Conservation (phyloP, 2,797 vertebrate species). For the Characodon lateralis region DNA sequence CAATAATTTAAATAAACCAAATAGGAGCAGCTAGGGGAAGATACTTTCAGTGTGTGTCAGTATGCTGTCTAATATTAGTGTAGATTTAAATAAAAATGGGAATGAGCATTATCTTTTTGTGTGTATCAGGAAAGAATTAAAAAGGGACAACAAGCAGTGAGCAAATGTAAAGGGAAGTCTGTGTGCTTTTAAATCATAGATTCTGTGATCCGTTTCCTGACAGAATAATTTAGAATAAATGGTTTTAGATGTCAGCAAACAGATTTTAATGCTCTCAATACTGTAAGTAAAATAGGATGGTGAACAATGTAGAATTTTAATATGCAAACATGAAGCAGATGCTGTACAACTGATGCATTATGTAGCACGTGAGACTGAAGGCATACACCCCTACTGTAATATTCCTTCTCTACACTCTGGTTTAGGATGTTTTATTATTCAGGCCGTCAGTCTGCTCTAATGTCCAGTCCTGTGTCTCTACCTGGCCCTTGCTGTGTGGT, state of each 20-base stretch:
- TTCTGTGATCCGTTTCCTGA: conserved; percentile 15
- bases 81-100: background rate
- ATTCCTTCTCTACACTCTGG: conserved; percentile 3
- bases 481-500: conserved; percentile 85
- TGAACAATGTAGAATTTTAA: conserved; percentile 10
- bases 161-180: background rate
- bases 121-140: background rate
- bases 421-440: conserved; percentile 1
- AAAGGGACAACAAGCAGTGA: background rate
- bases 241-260: conserved; percentile 11
- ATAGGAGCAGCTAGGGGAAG: conserved; percentile 18
- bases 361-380: conserved; percentile 21
- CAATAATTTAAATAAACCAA: conserved; percentile 71
- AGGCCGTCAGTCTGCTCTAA: background rate
- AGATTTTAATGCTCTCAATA: background rate
- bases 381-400: conserved; percentile 3
- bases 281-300: background rate
- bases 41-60: background rate
- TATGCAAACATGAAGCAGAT: conserved; percentile 31
- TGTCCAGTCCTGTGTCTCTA: conserved; percentile 53
- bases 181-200: conserved; percentile 2
- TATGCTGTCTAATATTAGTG: background rate
- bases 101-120: background rate
- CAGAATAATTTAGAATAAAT: conserved; percentile 27
- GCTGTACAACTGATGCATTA: conserved; percentile 60